phyloP scores from a whole-genome alignment of 2,888 invertebrate species.

The Machimus atricapillus region DNA sequence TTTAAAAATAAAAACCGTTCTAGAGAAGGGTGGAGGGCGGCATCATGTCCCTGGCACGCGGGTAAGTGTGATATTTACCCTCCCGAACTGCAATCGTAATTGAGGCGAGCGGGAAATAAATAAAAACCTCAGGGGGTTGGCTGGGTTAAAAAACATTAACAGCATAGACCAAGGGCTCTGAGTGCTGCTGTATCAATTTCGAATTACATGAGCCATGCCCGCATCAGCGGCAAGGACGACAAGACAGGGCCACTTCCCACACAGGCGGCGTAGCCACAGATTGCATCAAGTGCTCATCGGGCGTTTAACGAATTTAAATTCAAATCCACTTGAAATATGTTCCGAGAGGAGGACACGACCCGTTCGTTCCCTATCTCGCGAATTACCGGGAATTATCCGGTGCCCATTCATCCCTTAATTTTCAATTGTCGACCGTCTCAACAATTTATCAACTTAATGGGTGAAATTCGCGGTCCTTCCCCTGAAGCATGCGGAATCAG shows the following conservation, averaged over 20 bases:
- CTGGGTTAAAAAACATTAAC: neutral
- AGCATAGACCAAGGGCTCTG: neutral
- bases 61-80: constrained; percentile 42
- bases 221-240: neutral
- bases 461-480: neutral
- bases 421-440: constrained; percentile 44
- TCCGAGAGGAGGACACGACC: neutral
- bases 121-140: constrained; percentile 28
- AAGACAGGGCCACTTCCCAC: neutral
- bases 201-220: neutral
- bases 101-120: constrained; percentile 11
- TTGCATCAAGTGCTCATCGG: neutral
- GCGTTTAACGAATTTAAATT: constrained; percentile 41
- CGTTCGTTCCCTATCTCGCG: neutral
- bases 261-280: neutral
- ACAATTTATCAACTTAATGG: constrained; percentile 47
- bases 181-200: constrained; percentile 11
- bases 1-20: neutral
- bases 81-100: constrained; percentile 34
- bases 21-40: neutral
- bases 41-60: constrained; percentile 26
- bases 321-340: constrained; percentile 43
- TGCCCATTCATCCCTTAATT: constrained; percentile 42
- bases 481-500: neutral
- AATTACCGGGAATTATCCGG: constrained; percentile 44